A percentile compares a stretch with the other conserved stretches of the same genome.
Conservation (phyloP, 2,888 invertebrate species). For the Tetranychus piercei region DNA sequence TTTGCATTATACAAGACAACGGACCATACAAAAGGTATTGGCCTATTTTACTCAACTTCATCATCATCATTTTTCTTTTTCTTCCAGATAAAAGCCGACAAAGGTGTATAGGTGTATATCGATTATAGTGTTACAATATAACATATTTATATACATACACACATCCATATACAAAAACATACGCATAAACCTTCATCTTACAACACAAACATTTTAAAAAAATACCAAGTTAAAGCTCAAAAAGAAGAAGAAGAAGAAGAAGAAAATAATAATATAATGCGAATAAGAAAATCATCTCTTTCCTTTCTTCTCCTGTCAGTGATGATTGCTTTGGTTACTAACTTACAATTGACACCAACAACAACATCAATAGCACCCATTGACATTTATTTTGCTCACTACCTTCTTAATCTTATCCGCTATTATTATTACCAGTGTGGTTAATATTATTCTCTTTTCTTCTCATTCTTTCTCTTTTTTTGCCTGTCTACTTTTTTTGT, state of each 20-base stretch:
- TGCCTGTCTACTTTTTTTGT: too few species aligned
- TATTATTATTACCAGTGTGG: too few species aligned
- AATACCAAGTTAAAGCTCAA: too few species aligned
- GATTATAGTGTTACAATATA: not conserved
- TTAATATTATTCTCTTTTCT: too few species aligned
- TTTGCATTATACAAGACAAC: not conserved
- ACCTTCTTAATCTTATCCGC: too few species aligned
- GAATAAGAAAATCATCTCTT: not conserved
- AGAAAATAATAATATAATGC: too few species aligned
- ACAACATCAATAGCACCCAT: too few species aligned
- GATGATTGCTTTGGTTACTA: not conserved
- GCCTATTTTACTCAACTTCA: not conserved
- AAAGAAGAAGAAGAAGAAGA: too few species aligned
- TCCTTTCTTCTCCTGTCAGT: not conserved
- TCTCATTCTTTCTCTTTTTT: too few species aligned
- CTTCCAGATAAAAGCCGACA: not conserved
- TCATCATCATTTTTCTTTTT: not conserved
- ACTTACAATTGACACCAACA: too few species aligned
- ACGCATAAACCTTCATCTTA: not conserved
- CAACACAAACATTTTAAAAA: too few species aligned
- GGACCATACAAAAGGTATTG: not conserved
- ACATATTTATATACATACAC: not conserved
- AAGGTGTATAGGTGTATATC: not conserved
- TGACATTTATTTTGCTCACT: too few species aligned
- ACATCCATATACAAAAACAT: not conserved